Conservation (phyloP, 2,888 invertebrate genomes). For the Rambutsinella grinnellia region DNA sequence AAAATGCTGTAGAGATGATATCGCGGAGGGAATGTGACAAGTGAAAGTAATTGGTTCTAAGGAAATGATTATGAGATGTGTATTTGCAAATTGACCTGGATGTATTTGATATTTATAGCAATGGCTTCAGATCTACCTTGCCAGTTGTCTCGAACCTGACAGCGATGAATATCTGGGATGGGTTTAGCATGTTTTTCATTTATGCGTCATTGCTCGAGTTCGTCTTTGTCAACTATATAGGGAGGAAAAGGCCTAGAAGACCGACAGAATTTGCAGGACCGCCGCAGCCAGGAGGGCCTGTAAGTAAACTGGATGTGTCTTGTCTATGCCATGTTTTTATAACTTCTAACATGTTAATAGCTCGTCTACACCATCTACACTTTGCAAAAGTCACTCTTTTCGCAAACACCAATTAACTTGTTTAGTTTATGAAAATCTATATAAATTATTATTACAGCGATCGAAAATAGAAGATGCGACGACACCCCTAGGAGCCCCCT, state of each 20-base stretch:
- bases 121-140: slow-evolving; percentile 74
- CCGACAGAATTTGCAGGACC: slow-evolving; percentile 39
- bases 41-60: too few relatives aligned
- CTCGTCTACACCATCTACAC: too few relatives aligned
- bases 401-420: background rate
- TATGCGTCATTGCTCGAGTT: slow-evolving; percentile 94
- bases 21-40: too few relatives aligned
- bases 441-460: slow-evolving; percentile 46
- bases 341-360: background rate
- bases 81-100: too few relatives aligned
- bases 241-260: slow-evolving; percentile 84
- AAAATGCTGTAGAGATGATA: too few relatives aligned
- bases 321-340: background rate
- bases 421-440: too few relatives aligned
- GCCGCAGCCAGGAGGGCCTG: slow-evolving; percentile 23
- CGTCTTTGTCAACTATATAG: slow-evolving; percentile 95
- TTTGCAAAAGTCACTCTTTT: background rate
- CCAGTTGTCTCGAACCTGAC: slow-evolving; percentile 94
- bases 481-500: slow-evolving; percentile 51
- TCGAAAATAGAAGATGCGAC: slow-evolving; percentile 63
- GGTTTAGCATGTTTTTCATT: slow-evolving; percentile 91
- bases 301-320: slow-evolving; percentile 1
- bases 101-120: slow-evolving; percentile 52
- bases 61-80: too few relatives aligned
- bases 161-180: slow-evolving; percentile 85